Conservation (phyloP, 2,113 vertebrate genomes). For the Channa argus region DNA sequence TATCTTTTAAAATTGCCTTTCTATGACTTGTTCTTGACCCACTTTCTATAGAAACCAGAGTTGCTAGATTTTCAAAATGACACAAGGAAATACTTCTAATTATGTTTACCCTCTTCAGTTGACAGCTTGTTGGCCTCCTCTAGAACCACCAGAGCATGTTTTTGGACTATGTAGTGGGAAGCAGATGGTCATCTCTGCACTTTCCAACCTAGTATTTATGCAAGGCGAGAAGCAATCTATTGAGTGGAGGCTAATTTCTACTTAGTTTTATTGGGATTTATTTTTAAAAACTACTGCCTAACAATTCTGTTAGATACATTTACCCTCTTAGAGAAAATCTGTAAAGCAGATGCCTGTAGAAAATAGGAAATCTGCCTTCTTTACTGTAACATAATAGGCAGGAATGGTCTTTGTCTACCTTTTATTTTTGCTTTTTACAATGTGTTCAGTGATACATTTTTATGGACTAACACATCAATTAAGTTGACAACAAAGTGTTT, state of each 20-base stretch:
- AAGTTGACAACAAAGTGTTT: no score
- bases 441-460: no score
- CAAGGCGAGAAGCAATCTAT: background rate
- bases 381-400: no score
- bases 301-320: background rate
- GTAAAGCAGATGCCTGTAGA: background rate
- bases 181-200: slow-evolving; percentile 55
- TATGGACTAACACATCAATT: no score
- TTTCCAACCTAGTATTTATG: slow-evolving; percentile 33
- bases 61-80: slow-evolving; percentile 38
- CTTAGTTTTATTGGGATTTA: slow-evolving; percentile 3
- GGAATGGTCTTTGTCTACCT: no score
- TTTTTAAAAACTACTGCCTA: background rate
- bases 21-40: slow-evolving; percentile 30
- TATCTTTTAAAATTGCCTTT: slow-evolving; percentile 32
- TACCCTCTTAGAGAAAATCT: background rate
- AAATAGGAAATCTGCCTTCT: background rate
- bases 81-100: slow-evolving; percentile 35
- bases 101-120: slow-evolving; percentile 29
- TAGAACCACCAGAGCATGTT: slow-evolving; percentile 26
- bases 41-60: slow-evolving; percentile 39
- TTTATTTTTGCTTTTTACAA: no score
- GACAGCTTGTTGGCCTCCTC: slow-evolving; percentile 52
- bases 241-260: background rate
- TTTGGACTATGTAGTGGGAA: slow-evolving; percentile 37